These are phyloP conservation scores for Maccullochella peelii DNA, from an alignment of 2,113 vertebrate genomes.

Conservation along the genomic window DNA sequence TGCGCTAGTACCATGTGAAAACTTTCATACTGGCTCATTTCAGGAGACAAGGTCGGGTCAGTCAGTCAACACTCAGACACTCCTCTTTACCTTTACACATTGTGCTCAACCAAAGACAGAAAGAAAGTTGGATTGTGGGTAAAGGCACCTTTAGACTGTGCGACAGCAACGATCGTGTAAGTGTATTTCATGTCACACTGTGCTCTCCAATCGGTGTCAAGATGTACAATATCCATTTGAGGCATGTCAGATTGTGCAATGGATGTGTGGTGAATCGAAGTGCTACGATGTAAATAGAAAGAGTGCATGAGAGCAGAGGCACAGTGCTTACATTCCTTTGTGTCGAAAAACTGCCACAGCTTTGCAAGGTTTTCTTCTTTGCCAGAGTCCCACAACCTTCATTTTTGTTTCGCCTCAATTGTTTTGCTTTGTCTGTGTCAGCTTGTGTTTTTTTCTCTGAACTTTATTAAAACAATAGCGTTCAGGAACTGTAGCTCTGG, in stretches of 20 bases:
- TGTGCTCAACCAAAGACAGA: not conserved
- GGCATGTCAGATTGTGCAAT: not conserved
- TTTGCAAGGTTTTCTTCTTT: not conserved
- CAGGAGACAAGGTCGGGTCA: constrained; percentile 58
- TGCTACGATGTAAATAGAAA: not conserved
- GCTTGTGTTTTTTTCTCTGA: too few species aligned
- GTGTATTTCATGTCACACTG: not conserved
- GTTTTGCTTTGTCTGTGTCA: not conserved
- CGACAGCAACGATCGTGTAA: not conserved
- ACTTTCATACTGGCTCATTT: constrained; percentile 45
- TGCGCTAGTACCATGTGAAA: constrained; percentile 39
- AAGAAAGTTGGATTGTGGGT: not conserved
- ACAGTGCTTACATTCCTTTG: not conserved
- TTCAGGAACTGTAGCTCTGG: not conserved
- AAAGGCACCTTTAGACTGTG: not conserved
- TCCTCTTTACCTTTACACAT: constrained; percentile 26
- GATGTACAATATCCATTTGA: not conserved
- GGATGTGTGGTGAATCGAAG: not conserved
- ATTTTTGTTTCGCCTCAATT: too few species aligned
- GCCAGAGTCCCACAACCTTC: not conserved
- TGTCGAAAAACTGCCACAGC: not conserved
- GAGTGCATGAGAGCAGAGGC: not conserved
- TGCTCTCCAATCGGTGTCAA: not conserved
- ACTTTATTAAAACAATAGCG: not conserved
- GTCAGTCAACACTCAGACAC: constrained; percentile 17